These are phyloP conservation scores for Plebejus melissa DNA, from an alignment of 2,888 invertebrate species.

Conservation along the genomic window DNA sequence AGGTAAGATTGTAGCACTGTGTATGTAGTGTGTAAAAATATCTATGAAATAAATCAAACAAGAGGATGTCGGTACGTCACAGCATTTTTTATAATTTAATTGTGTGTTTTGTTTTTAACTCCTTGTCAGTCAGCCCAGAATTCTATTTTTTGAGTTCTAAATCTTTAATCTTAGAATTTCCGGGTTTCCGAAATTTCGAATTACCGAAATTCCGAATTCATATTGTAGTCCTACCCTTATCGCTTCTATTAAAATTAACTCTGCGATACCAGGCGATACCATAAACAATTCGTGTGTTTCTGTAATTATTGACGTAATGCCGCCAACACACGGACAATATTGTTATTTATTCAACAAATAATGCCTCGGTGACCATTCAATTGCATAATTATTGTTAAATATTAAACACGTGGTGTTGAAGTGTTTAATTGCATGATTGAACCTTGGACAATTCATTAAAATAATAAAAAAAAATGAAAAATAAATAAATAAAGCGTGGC, in stretches of 20 bases:
- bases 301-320: slow-evolving; percentile 63
- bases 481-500: background rate
- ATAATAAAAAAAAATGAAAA: background rate
- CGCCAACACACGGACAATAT: slow-evolving; percentile 43
- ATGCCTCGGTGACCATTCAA: slow-evolving; percentile 50
- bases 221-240: background rate
- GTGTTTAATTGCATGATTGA: background rate
- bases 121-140: too few relatives aligned
- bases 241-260: slow-evolving; percentile 26
- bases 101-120: background rate
- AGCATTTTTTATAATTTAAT: too few relatives aligned
- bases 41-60: too few relatives aligned
- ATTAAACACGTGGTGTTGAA: background rate
- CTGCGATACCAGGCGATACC: slow-evolving; percentile 42
- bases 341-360: slow-evolving; percentile 57
- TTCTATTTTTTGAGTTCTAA: too few relatives aligned
- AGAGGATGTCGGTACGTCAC: too few relatives aligned
- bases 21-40: too few relatives aligned
- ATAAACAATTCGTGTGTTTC: slow-evolving; percentile 58
- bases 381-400: slow-evolving; percentile 43
- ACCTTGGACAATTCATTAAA: background rate
- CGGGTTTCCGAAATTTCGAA: background rate
- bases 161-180: too few relatives aligned
- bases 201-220: background rate
- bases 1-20: too few relatives aligned